Evolutionary conservation across 53 echinoderm and acorn worm species (phyloP).

Genomic region (Mesocentrotus franciscanus): DNA sequence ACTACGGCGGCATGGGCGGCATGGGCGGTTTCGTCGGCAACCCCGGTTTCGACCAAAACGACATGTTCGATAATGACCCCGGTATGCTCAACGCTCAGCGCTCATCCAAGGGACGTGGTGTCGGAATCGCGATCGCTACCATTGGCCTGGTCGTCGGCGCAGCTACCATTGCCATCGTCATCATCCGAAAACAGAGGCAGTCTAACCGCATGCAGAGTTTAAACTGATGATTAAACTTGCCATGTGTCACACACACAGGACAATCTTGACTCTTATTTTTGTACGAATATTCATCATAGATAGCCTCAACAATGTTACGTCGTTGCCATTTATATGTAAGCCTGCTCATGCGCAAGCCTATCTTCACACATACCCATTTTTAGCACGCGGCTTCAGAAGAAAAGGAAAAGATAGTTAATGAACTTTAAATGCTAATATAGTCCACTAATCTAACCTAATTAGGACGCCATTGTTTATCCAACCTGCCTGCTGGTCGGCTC

Average conservation of each 20-base stretch:
- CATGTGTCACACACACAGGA: background rate
- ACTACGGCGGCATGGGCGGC: conserved; percentile 45
- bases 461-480: background rate
- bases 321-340: background rate
- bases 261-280: conserved; percentile 47
- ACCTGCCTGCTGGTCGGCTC: conserved; percentile 3
- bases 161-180: conserved; percentile 55
- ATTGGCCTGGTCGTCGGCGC: conserved; percentile 59
- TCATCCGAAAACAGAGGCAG: conserved; percentile 63
- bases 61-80: conserved; percentile 51
- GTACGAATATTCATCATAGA: conserved; percentile 21
- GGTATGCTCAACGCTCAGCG: conserved; percentile 47
- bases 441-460: background rate
- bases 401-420: background rate
- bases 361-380: background rate
- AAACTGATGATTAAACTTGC: background rate
- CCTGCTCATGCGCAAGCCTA: background rate
- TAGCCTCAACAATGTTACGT: background rate
- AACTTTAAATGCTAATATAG: background rate
- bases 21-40: conserved; percentile 62
- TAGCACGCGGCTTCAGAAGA: background rate
- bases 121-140: conserved; percentile 61
- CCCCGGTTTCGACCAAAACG: conserved; percentile 29
- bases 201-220: conserved; percentile 26
- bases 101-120: conserved; percentile 36